Base-by-base conservation (phyloP, 2,113 vertebrate species). In the Alethe castanea region DNA sequence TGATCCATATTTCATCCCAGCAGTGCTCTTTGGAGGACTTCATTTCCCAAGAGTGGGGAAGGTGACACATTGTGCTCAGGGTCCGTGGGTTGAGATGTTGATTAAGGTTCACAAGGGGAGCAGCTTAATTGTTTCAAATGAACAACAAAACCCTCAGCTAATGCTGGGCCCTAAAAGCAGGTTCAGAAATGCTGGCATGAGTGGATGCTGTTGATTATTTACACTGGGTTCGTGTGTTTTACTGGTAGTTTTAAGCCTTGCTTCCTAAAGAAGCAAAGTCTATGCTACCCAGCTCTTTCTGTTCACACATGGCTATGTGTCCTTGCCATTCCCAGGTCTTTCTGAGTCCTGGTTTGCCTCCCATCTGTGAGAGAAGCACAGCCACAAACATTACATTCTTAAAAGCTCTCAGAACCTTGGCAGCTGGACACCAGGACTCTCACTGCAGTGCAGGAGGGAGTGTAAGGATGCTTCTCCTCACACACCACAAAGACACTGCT, bases 1-100 rank as follows among this genome's bases (percentile, higher is more conserved):
- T 69, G 94, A 59, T 38, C 74, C 86, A 78, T 97, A 96, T 97
- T 96, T 97, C 89, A 88, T 94, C 81, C 86, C 38, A 20, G 4
- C 65, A 91, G 78, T 1, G 24, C 87, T 92, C 2, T 0, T 67
- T 88, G 85, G 88, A 95, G 90, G 71, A 74, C 90, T 91, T 88
- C 31, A 40, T 91, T 95, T 94, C 95, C 84, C 93, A 81, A 35
- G 91, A 86, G 85, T 44, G 29, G 26, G n/a, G 86, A 95, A 95
- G 87, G 91, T 96, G 95, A 95, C 94, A 94, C 74, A 35, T 95
- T 80, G 57, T 53, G 47, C 60, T 88, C 53, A 67, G 56, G 77
- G 87, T 94, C 79, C 0, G 0, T 1, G 5, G 38, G 36, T 93
- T 96, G 76, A 88, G 50, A 79, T 88, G 90, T 73, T 87, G 79